Percentiles rank a stretch among this genome's conserved stretches.
Conservation (phyloP, 2,888 invertebrate species). For the Caenorhabditis uteleia region DNA sequence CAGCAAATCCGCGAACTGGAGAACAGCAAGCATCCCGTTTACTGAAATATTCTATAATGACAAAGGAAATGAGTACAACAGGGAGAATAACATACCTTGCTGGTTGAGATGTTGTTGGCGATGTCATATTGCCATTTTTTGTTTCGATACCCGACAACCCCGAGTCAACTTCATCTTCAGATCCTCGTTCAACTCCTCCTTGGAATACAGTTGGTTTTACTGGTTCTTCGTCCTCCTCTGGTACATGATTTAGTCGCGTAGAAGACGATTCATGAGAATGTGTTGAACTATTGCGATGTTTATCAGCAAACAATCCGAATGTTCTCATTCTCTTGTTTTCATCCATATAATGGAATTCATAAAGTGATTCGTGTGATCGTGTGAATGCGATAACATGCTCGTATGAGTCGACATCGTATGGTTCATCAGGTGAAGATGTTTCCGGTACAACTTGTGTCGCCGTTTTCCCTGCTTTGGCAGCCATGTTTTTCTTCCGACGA, state of each 20-base stretch:
- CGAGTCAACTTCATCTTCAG: constrained; percentile 34
- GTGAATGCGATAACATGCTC: constrained; percentile 78
- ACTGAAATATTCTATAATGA: constrained; percentile 26
- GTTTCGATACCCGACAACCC: constrained; percentile 45
- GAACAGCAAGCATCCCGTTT: constrained; percentile 64
- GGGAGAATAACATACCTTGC: background rate
- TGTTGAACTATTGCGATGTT: constrained; percentile 1
- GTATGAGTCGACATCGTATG: constrained; percentile 73
- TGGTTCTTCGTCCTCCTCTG: constrained; percentile 28
- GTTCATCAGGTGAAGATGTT: constrained; percentile 4
- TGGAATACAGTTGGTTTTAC: constrained; percentile 2
- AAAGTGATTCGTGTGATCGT: constrained; percentile 84
- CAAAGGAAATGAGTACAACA: too few relatives aligned
- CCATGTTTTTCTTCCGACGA: constrained; percentile 11
- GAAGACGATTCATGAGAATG: background rate
- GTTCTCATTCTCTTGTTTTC: constrained; percentile 73
- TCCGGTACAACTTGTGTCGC: constrained; percentile 4
- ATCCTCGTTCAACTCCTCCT: background rate
- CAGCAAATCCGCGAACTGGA: constrained; percentile 52
- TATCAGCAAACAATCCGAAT: constrained; percentile 42
- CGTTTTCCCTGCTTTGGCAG: background rate
- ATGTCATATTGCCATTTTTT: background rate
- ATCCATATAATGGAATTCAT: constrained; percentile 90
- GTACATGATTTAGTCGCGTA: constrained; percentile 22
- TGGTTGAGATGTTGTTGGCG: background rate